Evolutionary conservation across 2,113 vertebrate genomes (phyloP).

Genomic region (Lichenostomus cassidix): DNA sequence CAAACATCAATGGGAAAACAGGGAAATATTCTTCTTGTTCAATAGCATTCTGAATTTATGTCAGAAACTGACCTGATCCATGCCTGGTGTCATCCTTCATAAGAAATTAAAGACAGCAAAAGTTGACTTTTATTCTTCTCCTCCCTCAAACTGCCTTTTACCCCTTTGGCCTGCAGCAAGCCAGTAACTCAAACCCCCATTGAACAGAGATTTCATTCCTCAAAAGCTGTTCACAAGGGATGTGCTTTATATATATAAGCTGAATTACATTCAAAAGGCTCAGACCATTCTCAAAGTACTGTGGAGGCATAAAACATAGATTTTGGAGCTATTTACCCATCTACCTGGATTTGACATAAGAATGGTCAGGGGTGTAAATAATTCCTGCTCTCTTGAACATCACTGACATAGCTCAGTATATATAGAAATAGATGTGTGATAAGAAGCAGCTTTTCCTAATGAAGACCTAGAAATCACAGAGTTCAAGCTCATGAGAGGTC

Average conservation of each 20-base stretch:
- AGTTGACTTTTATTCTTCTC: not conserved
- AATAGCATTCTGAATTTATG: not conserved
- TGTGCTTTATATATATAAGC: not conserved
- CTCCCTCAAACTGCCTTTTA: not conserved
- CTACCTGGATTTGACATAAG: not conserved
- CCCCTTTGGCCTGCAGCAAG: not conserved
- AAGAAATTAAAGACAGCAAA: not conserved
- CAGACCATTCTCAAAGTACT: not conserved
- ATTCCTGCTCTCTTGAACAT: not conserved
- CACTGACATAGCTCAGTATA: not conserved
- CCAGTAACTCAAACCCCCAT: not conserved
- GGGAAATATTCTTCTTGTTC: not conserved
- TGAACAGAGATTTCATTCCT: not conserved
- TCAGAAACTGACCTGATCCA: not conserved
- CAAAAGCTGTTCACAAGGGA: not conserved
- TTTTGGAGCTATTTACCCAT: not conserved
- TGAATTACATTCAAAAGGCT: not conserved
- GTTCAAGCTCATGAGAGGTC: not conserved
- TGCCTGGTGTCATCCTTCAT: not conserved
- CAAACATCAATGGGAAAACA: not conserved
- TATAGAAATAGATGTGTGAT: not conserved
- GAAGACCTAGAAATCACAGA: not conserved
- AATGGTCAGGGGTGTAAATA: not conserved
- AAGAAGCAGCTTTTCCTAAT: not conserved
- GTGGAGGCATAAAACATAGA: not conserved